Percentiles rank a stretch among this genome's conserved stretches.
phyloP scores from a whole-genome alignment of 2,113 vertebrate genomes.

The Edolisoma coerulescens region DNA sequence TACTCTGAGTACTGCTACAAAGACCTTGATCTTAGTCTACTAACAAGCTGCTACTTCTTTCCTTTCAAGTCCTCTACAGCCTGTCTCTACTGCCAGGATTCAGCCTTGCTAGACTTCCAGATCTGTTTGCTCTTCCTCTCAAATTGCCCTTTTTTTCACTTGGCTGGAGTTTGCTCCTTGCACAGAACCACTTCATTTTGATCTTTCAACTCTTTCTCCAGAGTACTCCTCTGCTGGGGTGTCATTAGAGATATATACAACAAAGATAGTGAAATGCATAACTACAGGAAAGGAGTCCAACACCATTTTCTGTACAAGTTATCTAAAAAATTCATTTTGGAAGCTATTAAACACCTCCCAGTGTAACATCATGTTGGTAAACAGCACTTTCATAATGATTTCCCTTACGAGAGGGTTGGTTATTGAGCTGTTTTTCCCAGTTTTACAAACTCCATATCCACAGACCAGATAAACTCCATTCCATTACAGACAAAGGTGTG shows the following conservation, averaged over 20 bases:
- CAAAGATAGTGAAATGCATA: background rate
- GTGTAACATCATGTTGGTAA: background rate
- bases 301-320: background rate
- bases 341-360: background rate
- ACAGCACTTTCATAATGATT: background rate
- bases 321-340: background rate
- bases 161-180: background rate
- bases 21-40: background rate
- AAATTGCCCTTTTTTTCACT: background rate
- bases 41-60: background rate
- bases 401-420: background rate
- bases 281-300: background rate
- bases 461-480: background rate
- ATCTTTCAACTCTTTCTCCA: background rate
- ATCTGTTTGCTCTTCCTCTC: background rate
- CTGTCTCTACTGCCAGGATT: background rate
- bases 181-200: background rate
- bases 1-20: background rate
- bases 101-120: background rate
- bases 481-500: background rate
- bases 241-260: background rate
- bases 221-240: background rate
- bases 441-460: background rate
- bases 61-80: background rate
- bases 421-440: background rate